These are phyloP conservation scores for Illadopsis cleaveri DNA, from an alignment of 2,113 vertebrate species.

Conservation along the genomic window DNA sequence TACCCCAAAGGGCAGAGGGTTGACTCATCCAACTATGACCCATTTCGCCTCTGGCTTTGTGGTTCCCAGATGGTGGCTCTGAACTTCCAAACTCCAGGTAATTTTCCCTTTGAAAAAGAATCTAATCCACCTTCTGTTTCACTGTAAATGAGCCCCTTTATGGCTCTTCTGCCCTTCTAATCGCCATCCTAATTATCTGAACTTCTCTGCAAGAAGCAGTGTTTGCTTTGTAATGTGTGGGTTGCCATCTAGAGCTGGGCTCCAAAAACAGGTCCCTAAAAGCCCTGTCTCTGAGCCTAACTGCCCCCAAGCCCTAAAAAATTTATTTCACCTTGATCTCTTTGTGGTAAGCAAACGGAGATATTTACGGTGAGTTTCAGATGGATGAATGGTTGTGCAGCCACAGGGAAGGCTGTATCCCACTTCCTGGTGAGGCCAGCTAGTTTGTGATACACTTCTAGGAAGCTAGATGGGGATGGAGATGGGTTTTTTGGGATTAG, in stretches of 20 bases:
- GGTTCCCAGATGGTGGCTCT: slow-evolving; percentile 97
- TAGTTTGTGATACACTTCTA: not conserved
- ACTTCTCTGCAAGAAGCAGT: not conserved
- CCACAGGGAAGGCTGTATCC: not conserved
- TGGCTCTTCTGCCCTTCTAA: not conserved
- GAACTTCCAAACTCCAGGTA: slow-evolving; percentile 96
- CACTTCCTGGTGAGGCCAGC: not conserved
- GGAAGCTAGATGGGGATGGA: not conserved
- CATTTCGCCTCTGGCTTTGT: slow-evolving; percentile 88
- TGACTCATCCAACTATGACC: slow-evolving; percentile 97
- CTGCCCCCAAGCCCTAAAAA: not conserved
- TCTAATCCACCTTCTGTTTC: not conserved
- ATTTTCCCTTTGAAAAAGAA: not conserved
- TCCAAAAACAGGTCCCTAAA: not conserved
- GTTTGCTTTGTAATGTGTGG: not conserved
- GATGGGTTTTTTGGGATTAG: not conserved
- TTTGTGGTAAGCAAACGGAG: not conserved
- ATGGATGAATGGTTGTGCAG: not conserved
- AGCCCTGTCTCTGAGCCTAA: not conserved
- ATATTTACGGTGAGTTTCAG: not conserved
- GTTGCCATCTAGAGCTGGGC: not conserved
- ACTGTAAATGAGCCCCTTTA: not conserved
- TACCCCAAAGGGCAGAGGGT: slow-evolving; percentile 96
- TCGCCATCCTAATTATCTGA: not conserved
- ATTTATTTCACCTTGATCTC: not conserved